Conservation (phyloP, 2,113 vertebrate species). For the Dunckerocampus dactyliophorus region DNA sequence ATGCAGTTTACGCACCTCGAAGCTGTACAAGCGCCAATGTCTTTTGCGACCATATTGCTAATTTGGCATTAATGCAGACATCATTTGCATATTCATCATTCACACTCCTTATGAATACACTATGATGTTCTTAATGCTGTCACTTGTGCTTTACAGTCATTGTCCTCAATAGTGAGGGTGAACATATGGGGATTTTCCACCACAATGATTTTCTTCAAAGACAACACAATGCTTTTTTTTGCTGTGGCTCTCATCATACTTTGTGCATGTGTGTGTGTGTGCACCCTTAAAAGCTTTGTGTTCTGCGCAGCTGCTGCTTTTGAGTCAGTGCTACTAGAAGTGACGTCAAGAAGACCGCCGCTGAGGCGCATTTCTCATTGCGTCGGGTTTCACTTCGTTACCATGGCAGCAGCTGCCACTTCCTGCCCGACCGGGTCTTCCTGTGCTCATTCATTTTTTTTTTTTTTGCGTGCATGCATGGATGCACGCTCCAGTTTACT, state of each 20-base stretch:
- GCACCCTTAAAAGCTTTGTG: slow-evolving; percentile 41
- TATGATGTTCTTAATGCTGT: slow-evolving; percentile 24
- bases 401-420: slow-evolving; percentile 78
- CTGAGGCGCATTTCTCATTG: slow-evolving; percentile 61
- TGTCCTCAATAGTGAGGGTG: slow-evolving; percentile 24
- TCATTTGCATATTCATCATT: slow-evolving; percentile 44
- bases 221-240: slow-evolving; percentile 16
- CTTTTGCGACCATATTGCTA: slow-evolving; percentile 18
- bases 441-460: slow-evolving; percentile 79
- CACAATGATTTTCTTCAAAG: slow-evolving; percentile 41
- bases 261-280: slow-evolving; percentile 35
- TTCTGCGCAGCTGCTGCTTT: slow-evolving; percentile 61
- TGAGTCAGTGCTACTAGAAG: slow-evolving; percentile 65
- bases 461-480: background rate
- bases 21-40: slow-evolving; percentile 18
- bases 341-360: slow-evolving; percentile 72
- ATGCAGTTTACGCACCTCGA: slow-evolving; percentile 9
- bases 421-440: slow-evolving; percentile 76
- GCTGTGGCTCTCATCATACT: slow-evolving; percentile 26
- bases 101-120: slow-evolving; percentile 33
- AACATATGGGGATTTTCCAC: slow-evolving; percentile 52
- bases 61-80: slow-evolving; percentile 24
- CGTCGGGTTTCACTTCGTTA: slow-evolving; percentile 74
- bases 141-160: slow-evolving; percentile 24
- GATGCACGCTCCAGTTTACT: background rate